Evolutionary conservation across 2,113 vertebrate species (phyloP).

Genomic region (Gallinago media): DNA sequence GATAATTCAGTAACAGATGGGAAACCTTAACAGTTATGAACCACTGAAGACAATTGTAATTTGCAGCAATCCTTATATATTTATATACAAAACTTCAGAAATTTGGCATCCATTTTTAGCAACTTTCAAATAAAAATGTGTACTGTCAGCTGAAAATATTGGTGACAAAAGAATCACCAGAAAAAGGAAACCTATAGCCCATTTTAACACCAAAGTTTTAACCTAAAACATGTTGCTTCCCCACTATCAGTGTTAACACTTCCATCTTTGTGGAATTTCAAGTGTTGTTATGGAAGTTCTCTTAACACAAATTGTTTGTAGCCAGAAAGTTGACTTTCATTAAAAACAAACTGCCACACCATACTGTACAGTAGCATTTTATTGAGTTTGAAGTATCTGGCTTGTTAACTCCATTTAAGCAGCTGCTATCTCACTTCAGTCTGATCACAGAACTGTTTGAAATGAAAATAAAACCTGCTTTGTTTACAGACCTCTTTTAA

Average conservation of each 20-base stretch:
- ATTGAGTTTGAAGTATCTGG: conserved; percentile 55
- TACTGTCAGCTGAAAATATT: neutral
- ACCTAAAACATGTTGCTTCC: neutral
- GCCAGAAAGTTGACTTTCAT: conserved; percentile 54
- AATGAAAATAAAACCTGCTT: conserved; percentile 67
- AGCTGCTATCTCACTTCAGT: conserved; percentile 57
- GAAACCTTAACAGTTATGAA: neutral
- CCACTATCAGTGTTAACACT: neutral
- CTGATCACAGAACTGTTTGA: conserved; percentile 65
- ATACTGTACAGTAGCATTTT: conserved; percentile 61
- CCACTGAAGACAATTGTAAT: neutral
- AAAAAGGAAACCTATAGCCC: neutral
- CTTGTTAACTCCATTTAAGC: conserved; percentile 70
- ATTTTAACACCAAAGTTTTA: neutral
- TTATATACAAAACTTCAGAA: neutral
- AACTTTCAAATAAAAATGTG: neutral
- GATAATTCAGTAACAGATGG: neutral
- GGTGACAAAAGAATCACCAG: neutral
- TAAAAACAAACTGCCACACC: conserved; percentile 54
- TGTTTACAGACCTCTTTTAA: conserved; percentile 56
- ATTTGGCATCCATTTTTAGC: neutral
- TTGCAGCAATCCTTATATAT: neutral
- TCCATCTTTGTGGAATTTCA: conserved; percentile 39
- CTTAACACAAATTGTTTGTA: conserved; percentile 31
- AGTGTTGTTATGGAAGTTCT: conserved; percentile 38